phyloP scores from a whole-genome alignment of 2,888 invertebrate species.

The Caenorhabditis macrosperma region DNA sequence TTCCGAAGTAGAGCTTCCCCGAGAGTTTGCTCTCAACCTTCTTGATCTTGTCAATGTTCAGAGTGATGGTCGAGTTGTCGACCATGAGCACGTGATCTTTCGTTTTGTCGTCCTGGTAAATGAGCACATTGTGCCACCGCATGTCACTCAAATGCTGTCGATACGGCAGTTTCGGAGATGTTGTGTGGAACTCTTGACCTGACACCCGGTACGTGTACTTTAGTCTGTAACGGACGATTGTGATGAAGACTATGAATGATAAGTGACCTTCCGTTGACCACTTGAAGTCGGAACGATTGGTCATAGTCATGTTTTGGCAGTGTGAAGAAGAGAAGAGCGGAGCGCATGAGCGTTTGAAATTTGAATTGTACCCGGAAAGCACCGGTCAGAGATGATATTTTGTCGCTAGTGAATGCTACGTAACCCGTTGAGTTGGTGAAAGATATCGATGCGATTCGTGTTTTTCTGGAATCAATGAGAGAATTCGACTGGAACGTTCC shows the following conservation, averaged over 20 bases:
- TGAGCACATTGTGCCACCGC: slow-evolving; percentile 71
- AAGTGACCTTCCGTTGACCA: slow-evolving; percentile 65
- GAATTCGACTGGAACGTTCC: background rate
- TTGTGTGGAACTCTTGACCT: slow-evolving; percentile 58
- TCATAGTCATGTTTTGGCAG: slow-evolving; percentile 59
- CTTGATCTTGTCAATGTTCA: slow-evolving; percentile 45
- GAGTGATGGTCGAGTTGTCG: slow-evolving; percentile 68
- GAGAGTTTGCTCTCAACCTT: slow-evolving; percentile 37
- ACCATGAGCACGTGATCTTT: slow-evolving; percentile 67
- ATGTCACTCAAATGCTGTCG: slow-evolving; percentile 71
- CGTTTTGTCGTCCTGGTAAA: slow-evolving; percentile 68
- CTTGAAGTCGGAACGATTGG: slow-evolving; percentile 61
- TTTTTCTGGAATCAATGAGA: slow-evolving; percentile 60
- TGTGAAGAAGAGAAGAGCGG: slow-evolving; percentile 66
- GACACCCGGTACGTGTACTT: slow-evolving; percentile 65
- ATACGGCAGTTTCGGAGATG: slow-evolving; percentile 63
- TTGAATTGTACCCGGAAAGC: slow-evolving; percentile 75
- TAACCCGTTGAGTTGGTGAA: slow-evolving; percentile 71
- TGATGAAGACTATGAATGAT: background rate
- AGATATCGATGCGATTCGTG: slow-evolving; percentile 63
- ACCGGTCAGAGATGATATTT: slow-evolving; percentile 62
- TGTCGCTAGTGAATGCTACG: slow-evolving; percentile 59
- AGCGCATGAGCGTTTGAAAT: slow-evolving; percentile 74
- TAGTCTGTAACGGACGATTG: slow-evolving; percentile 56
- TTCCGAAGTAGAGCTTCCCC: slow-evolving; percentile 58